Percentiles rank a stretch among this genome's conserved stretches.
phyloP scores from a whole-genome alignment of 2,888 invertebrate species.

The Stratiomys singularior region DNA sequence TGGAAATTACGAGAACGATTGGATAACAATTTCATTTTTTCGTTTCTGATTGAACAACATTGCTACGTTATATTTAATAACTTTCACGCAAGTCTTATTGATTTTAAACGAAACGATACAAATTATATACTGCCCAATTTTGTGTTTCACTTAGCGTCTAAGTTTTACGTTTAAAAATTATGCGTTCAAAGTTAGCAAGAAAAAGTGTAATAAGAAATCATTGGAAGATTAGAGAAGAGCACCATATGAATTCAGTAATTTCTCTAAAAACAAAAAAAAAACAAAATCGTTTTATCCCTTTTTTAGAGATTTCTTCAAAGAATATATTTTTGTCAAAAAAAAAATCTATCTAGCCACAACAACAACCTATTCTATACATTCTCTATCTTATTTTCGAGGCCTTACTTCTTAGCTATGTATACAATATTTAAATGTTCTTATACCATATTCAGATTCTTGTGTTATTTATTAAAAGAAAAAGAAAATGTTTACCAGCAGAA shows the following conservation, averaged over 20 bases:
- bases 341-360: background rate
- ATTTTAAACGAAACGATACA: slow-evolving; percentile 8
- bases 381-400: slow-evolving; percentile 44
- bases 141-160: slow-evolving; percentile 42
- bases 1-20: too few species aligned
- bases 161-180: slow-evolving; percentile 15
- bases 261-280: too few species aligned
- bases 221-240: background rate
- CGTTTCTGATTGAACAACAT: too few species aligned
- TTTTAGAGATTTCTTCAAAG: too few species aligned
- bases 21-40: too few species aligned
- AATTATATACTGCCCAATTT: slow-evolving; percentile 48
- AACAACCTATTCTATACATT: slow-evolving; percentile 22
- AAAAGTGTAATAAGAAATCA: background rate
- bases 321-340: background rate
- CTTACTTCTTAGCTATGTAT: slow-evolving; percentile 45
- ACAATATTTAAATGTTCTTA: slow-evolving; percentile 20
- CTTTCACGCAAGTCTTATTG: slow-evolving; percentile 29
- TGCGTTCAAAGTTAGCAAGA: background rate
- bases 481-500: too few species aligned
- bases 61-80: too few species aligned
- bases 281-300: too few species aligned
- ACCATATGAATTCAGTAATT: background rate
- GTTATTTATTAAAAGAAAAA: too few species aligned
- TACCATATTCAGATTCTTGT: background rate